phyloP scores from a whole-genome alignment of 2,888 invertebrate species.

The Lepas anatifera region DNA sequence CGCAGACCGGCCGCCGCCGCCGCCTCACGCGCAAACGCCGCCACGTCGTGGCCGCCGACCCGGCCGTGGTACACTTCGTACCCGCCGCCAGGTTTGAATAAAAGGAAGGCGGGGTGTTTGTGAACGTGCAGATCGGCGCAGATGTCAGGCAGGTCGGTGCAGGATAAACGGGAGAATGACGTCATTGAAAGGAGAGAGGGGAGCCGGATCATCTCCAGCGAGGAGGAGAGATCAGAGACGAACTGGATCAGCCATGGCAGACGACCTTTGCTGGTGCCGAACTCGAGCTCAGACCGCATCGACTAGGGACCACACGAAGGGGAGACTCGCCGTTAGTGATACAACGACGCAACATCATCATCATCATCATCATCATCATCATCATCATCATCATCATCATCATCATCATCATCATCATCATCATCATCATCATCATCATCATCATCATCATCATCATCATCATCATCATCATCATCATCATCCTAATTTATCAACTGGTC shows the following conservation, averaged over 20 bases:
- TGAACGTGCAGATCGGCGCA: slow-evolving; percentile 45
- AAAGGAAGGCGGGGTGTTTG: slow-evolving; percentile 52
- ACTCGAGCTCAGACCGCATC: background rate
- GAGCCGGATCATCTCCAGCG: slow-evolving; percentile 47
- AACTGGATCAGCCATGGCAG: background rate
- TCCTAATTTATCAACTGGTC: no score
- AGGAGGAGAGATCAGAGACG: background rate
- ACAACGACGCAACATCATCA: no score
- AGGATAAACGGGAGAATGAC: slow-evolving; percentile 47
- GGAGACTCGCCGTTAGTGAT: no score
- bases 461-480: no score
- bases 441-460: no score
- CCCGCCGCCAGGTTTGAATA: slow-evolving; percentile 58
- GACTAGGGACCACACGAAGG: background rate
- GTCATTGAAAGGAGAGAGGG: slow-evolving; percentile 44
- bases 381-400: no score
- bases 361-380: no score
- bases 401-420: no score
- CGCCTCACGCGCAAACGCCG: slow-evolving; percentile 52
- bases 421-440: no score
- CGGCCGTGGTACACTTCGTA: slow-evolving; percentile 46
- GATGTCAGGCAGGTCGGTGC: slow-evolving; percentile 43
- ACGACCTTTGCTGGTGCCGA: background rate
- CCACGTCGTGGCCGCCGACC: slow-evolving; percentile 27
- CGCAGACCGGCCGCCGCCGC: slow-evolving; percentile 44